Conservation (phyloP, 2,797 vertebrate genomes). For the Cirrhinus mrigala region DNA sequence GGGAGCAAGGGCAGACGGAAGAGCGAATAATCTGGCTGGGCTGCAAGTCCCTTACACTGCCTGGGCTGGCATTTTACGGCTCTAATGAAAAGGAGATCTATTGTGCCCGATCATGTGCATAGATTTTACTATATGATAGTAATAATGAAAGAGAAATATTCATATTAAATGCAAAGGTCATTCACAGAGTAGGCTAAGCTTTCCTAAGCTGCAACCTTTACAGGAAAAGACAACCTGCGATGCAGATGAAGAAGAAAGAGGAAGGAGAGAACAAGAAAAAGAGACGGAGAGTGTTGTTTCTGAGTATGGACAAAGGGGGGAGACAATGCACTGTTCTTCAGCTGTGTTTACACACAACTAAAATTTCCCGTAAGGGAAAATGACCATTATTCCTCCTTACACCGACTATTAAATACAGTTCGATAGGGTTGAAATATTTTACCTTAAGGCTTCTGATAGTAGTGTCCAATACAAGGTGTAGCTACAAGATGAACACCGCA, state of each 20-base stretch:
- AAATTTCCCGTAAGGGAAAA: background rate
- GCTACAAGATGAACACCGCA: too few species aligned
- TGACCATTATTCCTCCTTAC: background rate
- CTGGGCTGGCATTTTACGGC: conserved; percentile 90
- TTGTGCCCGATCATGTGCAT: conserved; percentile 87
- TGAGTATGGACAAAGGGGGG: conserved; percentile 64
- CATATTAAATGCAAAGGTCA: conserved; percentile 99
- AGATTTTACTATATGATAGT: conserved; percentile 92
- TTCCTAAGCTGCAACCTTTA: conserved; percentile 95
- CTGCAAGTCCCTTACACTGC: conserved; percentile 76
- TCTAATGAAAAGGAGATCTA: conserved; percentile 89
- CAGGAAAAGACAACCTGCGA: conserved; percentile 82
- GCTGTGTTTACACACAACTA: conserved; percentile 12
- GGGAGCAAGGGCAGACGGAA: conserved; percentile 35
- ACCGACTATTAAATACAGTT: background rate
- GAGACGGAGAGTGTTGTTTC: conserved; percentile 65
- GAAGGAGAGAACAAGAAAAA: conserved; percentile 69
- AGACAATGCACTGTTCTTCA: conserved; percentile 51
- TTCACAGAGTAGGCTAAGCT: conserved; percentile 90
- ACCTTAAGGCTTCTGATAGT: background rate
- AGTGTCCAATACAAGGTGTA: background rate
- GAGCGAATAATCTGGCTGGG: conserved; percentile 71
- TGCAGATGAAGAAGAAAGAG: conserved; percentile 72
- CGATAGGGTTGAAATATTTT: background rate
- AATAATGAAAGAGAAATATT: conserved; percentile 93